Evolutionary conservation across 2,888 invertebrate genomes (phyloP), one percentile per base, ranked within the genome.

Genomic region (Ametastegia equiseti): DNA sequence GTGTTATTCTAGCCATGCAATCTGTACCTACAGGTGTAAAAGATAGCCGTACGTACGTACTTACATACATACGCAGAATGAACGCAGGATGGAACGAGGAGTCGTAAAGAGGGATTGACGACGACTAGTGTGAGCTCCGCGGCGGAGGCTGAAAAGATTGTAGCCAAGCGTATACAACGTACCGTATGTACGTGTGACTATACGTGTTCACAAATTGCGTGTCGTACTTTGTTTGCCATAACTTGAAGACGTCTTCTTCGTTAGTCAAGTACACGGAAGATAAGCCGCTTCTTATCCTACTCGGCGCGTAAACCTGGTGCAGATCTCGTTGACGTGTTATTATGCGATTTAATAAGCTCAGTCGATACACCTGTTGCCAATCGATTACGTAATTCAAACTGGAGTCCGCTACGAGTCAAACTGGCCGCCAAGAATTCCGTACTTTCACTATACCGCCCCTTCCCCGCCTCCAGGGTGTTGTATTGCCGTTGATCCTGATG

Each of bases 351-450:
- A 60, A 78, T 78, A 63, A 30, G 30, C 78, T n/a, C n/a, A 60
- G 42, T 84, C 84, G 84, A 87, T 87, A 87, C 87, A 87, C 87
- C 87, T 87, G 87, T 87, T 87, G 87, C 86, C 86, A 79, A 83
- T 86, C 86, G 78, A 82, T 87, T 87, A 86, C 87, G 87, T 86
- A 87, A 87, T 82, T 83, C 82, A 79, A 80, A 83, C 80, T 71
- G n/a, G 45, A 45, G 82, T 81, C 83, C 85, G 82, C 84, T 79
- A 33, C 81, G 82, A 83, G 83, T 82, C 84, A 84, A 85, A 84
- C 87, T 86, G 86, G 85, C 86, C 86, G 86, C 86, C 9, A 88
- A 87, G 88, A 88, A 89, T 88, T 90, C 88, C 87, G 84, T 87
- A 89, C 90, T 90, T 90, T 90, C 90, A 89, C 90, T 90, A 86